Evolutionary conservation across 2,888 invertebrate genomes (phyloP).

Genomic region (Ormyrus nitidulus): DNA sequence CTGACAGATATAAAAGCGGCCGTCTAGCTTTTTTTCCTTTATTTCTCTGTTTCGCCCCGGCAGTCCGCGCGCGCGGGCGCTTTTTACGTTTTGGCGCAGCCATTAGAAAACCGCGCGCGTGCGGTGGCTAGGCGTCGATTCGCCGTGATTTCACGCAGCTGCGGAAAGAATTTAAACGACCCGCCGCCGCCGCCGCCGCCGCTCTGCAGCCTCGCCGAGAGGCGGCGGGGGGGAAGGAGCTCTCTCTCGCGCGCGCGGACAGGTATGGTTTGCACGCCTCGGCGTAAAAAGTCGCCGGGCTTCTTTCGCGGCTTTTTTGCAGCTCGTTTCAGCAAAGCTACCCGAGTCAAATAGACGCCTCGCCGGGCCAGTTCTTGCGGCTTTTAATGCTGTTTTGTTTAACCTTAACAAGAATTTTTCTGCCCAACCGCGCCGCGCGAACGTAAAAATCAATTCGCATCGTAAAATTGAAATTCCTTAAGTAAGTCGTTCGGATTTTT

Average conservation of each 20-base stretch:
- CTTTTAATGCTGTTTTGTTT: too few relatives aligned
- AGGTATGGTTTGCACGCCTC: neutral
- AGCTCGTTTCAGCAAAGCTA: neutral
- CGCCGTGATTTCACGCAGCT: slow-evolving; percentile 37
- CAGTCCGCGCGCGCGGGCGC: neutral
- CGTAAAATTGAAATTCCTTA: too few relatives aligned
- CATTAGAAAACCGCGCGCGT: slow-evolving; percentile 42
- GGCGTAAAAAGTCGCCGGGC: slow-evolving; percentile 12
- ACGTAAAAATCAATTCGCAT: too few relatives aligned
- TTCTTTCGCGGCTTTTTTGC: neutral
- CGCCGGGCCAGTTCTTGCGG: neutral
- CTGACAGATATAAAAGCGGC: slow-evolving; percentile 43
- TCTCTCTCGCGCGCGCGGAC: neutral
- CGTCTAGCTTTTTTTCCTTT: slow-evolving; percentile 1
- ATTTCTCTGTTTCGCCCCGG: neutral
- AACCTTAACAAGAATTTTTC: too few relatives aligned
- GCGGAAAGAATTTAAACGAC: slow-evolving; percentile 48
- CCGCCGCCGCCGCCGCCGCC: slow-evolving; percentile 7
- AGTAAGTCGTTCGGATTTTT: too few relatives aligned
- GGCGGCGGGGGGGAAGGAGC: slow-evolving; percentile 1
- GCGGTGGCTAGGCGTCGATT: slow-evolving; percentile 27
- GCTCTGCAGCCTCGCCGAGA: slow-evolving; percentile 9
- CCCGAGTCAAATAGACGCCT: neutral
- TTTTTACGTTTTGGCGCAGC: slow-evolving; percentile 24
- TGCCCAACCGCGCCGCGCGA: too few relatives aligned